phyloP scores from a whole-genome alignment of 2,113 vertebrate genomes.

The Rattus norvegicus region GRCr8 NC_086023.1:140836001-140836500 shows the following conservation, averaged over 20 bases:
- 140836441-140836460: no score
- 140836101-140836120: neutral
- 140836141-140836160: neutral
- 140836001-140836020: neutral
- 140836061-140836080: neutral
- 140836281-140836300: neutral
- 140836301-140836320: no score
- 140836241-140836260: neutral
- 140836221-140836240: neutral
- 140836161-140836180: neutral
- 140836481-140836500: no score
- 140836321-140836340: neutral
- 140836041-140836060: neutral
- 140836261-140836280: neutral
- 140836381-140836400: no score
- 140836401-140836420: no score
- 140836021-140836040: neutral
- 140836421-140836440: no score
- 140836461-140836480: no score
- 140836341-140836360: neutral
- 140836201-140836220: neutral
- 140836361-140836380: no score
- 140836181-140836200: neutral
- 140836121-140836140: neutral
- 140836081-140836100: neutral